Percentiles rank a stretch among this genome's conserved stretches.
phyloP scores from a whole-genome alignment of 2,888 invertebrate genomes.

The Ceratothoa steindachneri region DNA sequence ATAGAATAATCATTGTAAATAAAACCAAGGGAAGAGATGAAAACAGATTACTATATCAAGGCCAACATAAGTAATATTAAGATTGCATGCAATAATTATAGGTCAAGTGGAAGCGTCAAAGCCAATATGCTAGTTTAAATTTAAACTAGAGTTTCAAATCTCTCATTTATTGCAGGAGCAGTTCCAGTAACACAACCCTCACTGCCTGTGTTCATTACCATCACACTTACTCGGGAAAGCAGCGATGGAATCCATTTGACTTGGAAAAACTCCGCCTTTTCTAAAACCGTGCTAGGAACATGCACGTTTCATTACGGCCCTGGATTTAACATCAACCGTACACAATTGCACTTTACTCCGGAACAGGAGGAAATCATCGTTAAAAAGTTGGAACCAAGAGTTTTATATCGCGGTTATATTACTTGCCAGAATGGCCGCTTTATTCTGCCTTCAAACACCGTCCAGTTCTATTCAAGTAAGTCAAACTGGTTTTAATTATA shows the following conservation, averaged over 20 bases:
- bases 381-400: constrained; percentile 20
- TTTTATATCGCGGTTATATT: constrained; percentile 41
- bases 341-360: constrained; percentile 27
- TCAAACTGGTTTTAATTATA: too few species aligned
- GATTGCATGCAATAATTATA: too few species aligned
- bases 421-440: constrained; percentile 29
- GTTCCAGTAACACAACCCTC: neutral
- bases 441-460: constrained; percentile 27
- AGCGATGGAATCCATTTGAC: neutral
- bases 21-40: too few species aligned
- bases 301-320: constrained; percentile 40
- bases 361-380: constrained; percentile 20
- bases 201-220: neutral
- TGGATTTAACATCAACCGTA: constrained; percentile 24
- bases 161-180: neutral
- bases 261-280: neutral
- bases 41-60: too few species aligned
- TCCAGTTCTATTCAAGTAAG: constrained; percentile 41
- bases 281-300: neutral
- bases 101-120: too few species aligned
- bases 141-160: too few species aligned
- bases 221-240: neutral
- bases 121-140: too few species aligned
- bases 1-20: too few species aligned
- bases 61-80: too few species aligned